Conservation (phyloP, 2,113 vertebrate species). For the Bettongia penicillata region DNA sequence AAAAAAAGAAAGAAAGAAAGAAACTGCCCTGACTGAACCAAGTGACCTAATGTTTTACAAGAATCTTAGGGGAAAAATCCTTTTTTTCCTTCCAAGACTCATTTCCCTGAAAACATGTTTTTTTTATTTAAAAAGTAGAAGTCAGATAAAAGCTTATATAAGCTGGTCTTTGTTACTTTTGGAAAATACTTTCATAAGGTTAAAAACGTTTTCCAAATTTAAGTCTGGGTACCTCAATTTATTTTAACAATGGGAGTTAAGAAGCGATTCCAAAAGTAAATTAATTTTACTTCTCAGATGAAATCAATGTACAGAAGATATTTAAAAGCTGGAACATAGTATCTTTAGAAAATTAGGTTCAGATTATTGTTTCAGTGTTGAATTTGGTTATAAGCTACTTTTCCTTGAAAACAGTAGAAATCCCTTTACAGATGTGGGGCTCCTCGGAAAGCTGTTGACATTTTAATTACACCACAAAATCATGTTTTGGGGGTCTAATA, state of each 20-base stretch:
- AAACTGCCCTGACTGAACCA: constrained; percentile 62
- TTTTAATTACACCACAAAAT: constrained; percentile 47
- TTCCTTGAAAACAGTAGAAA: constrained; percentile 4
- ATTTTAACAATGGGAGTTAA: constrained; percentile 78
- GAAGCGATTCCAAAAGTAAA: constrained; percentile 76
- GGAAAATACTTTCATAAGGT: constrained; percentile 80
- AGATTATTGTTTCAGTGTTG: constrained; percentile 54
- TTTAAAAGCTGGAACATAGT: constrained; percentile 56
- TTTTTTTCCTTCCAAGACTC: constrained; percentile 76
- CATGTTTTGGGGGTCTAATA: constrained; percentile 23
- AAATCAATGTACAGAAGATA: constrained; percentile 71
- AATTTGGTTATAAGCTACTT: neutral
- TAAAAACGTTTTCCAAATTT: constrained; percentile 82
- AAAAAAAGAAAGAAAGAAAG: constrained; percentile 49
- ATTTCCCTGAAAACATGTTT: constrained; percentile 84
- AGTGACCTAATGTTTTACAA: constrained; percentile 81
- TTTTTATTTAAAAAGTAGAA: constrained; percentile 82
- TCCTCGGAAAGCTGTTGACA: constrained; percentile 49
- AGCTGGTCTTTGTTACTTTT: constrained; percentile 81
- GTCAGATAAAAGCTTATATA: constrained; percentile 80
- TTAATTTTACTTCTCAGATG: constrained; percentile 76
- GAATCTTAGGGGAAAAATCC: constrained; percentile 64
- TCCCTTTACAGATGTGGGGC: constrained; percentile 23
- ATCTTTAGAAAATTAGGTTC: constrained; percentile 55
- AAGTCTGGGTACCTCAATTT: constrained; percentile 77